Evolutionary conservation across 2,888 invertebrate species (phyloP).

Genomic region (Oxyteleia sp.): DNA sequence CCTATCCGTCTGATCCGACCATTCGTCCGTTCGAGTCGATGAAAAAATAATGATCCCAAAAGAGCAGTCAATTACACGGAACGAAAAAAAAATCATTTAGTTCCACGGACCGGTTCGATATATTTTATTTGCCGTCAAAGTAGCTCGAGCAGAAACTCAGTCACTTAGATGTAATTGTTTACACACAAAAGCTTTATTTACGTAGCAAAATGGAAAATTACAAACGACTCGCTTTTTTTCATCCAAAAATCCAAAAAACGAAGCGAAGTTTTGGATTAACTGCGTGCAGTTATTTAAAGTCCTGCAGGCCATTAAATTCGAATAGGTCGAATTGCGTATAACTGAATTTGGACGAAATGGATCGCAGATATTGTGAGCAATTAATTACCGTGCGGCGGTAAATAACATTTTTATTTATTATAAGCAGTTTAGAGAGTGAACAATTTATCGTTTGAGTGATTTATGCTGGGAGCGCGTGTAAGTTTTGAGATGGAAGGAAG

Average conservation of each 20-base stretch:
- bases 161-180: slow-evolving; percentile 11
- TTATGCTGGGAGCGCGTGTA: slow-evolving; percentile 1
- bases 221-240: neutral
- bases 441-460: slow-evolving; percentile 22
- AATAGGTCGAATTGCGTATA: slow-evolving; percentile 18
- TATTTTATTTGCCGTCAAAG: slow-evolving; percentile 10
- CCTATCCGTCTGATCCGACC: slow-evolving; percentile 80
- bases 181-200: neutral
- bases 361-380: slow-evolving; percentile 29
- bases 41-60: slow-evolving; percentile 87
- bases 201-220: neutral
- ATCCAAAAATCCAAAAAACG: too few species aligned
- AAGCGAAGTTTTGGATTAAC: slow-evolving; percentile 23
- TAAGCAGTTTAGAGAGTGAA: slow-evolving; percentile 23
- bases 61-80: slow-evolving; percentile 85
- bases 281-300: slow-evolving; percentile 20
- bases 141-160: neutral
- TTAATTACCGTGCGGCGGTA: slow-evolving; percentile 10
- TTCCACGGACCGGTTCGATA: slow-evolving; percentile 22
- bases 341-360: slow-evolving; percentile 30
- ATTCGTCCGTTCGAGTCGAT: slow-evolving; percentile 79
- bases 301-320: slow-evolving; percentile 5
- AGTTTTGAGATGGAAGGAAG: neutral
- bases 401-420: slow-evolving; percentile 40
- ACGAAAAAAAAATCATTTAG: slow-evolving; percentile 58